Evolutionary conservation across 2,888 invertebrate genomes (phyloP), one percentile per base, ranked within the genome.

Genomic region (Sceliomorpha sp.): DNA sequence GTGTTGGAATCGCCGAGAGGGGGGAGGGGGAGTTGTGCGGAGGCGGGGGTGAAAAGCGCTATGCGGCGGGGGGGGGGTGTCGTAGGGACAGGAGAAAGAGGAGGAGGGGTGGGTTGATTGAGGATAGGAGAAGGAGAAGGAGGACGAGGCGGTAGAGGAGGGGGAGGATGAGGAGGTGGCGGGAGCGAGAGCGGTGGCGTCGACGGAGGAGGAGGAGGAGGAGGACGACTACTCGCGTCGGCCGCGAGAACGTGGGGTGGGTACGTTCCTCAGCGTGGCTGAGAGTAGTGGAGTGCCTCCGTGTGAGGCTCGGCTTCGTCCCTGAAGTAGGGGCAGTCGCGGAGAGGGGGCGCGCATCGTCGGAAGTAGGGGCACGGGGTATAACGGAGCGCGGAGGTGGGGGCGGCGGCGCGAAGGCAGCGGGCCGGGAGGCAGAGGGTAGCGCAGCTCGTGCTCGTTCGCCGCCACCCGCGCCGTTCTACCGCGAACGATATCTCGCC

Each of bases 191-290:
- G n/a, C n/a, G n/a, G n/a, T n/a, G n/a, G n/a, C n/a, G n/a, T n/a
- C n/a, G n/a, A n/a, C n/a, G 85, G 87, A 84, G 88, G 84, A 88
- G 86, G 88, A 84, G 88, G 84, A 80, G 79, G 82, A 84, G 87
- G 87, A 84, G 87, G 84, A 83, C 78, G 66, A 55, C 45, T 47
- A 81, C 84, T 81, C 80, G 82, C 58, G 29, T 36, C 32, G 87
- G 86, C 83, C 81, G 77, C 78, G 83, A 81, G 85, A 83, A 82
- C 81, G 83, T 79, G 82, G 84, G 85, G 53, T 50, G 86, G 87
- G 86, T 87, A 83, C 80, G 81, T 87, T 84, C 86, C 86, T 81
- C 82, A 83, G n/a, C n/a, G n/a, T n/a, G 24, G 32, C 27, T 13
- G 32, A 29, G 10, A n/a, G n/a, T n/a, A n/a, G n/a, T n/a, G n/a